Conservation (phyloP, 2,113 vertebrate species). For the Craseonycteris thonglongyai region DNA sequence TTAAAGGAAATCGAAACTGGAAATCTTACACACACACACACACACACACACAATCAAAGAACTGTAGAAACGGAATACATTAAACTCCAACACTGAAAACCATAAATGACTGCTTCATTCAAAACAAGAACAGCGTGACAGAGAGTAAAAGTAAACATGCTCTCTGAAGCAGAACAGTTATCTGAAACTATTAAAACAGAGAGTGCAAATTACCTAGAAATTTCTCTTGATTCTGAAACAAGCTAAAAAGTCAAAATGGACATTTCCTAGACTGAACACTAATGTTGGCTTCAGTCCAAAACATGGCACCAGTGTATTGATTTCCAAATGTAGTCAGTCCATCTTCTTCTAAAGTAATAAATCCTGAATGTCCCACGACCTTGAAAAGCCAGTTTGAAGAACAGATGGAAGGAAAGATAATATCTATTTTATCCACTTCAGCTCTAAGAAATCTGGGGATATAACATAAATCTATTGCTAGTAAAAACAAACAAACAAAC, state of each 20-base stretch:
- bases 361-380: constrained; percentile 4
- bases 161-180: constrained; percentile 37
- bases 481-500: no score
- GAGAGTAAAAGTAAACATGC: constrained; percentile 36
- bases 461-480: background rate
- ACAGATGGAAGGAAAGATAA: constrained; percentile 17
- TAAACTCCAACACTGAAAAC: background rate
- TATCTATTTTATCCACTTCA: constrained; percentile 54
- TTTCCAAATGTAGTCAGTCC: constrained; percentile 49
- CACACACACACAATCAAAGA: background rate
- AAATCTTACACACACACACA: background rate
- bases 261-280: constrained; percentile 50
- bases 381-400: constrained; percentile 32
- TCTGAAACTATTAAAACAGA: constrained; percentile 22
- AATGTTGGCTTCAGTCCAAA: constrained; percentile 37
- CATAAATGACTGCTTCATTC: constrained; percentile 30
- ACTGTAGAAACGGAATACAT: background rate
- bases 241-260: constrained; percentile 41
- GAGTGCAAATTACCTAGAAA: background rate
- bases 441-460: background rate
- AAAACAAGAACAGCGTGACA: constrained; percentile 28
- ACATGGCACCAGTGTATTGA: constrained; percentile 47
- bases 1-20: background rate
- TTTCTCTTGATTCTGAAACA: constrained; percentile 36
- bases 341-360: constrained; percentile 65